Evolutionary conservation across 2,797 vertebrate species (phyloP), one percentile per base, ranked within the genome.

Genomic region (Amniataba percoides): DNA sequence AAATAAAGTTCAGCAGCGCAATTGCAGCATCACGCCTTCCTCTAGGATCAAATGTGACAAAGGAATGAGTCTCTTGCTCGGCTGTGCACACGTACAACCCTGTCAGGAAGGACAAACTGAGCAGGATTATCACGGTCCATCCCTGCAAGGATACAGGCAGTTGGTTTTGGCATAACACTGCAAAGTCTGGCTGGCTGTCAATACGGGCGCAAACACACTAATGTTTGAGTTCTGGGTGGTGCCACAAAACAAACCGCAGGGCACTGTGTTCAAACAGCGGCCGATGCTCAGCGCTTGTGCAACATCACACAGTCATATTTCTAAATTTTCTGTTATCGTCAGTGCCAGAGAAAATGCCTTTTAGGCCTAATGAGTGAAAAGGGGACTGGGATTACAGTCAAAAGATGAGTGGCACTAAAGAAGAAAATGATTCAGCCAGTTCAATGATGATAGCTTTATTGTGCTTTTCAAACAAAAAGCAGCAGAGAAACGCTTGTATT

Each of bases 201-300:
- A 80, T 71, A 74, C 31, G 39, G 78, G 51, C 65, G 75, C 89
- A 91, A 90, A 92, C 84, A 90, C 63, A 67, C 80, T 69, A 57
- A 82, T 91, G 91, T 92, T 90, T 92, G 90, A 87, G 57, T 88
- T 91, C 78, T 86, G 83, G 88, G 85, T 86, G 85, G 80, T 73
- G 85, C 80, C 70, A 60, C 83, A 81, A 90, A 93, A 86, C 88
- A 90, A 92, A 92, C 81, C 71, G 59, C 74, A 68, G 82, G 85
- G 74, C 82, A 65, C 78, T 78, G 81, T 89, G 82, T 87, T 91
- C 67, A 92, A 90, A 90, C 88, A 88, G 74, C 63, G 74, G 76
- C 77, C 80, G 27, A 9, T 12, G 43, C 59, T 81, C 74, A 68
- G 76, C 59, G 34, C 61, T 67, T 45, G 1, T 51, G 61, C 72